Conservation (phyloP, 2,797 vertebrate genomes). For the Leuciscus waleckii region DNA sequence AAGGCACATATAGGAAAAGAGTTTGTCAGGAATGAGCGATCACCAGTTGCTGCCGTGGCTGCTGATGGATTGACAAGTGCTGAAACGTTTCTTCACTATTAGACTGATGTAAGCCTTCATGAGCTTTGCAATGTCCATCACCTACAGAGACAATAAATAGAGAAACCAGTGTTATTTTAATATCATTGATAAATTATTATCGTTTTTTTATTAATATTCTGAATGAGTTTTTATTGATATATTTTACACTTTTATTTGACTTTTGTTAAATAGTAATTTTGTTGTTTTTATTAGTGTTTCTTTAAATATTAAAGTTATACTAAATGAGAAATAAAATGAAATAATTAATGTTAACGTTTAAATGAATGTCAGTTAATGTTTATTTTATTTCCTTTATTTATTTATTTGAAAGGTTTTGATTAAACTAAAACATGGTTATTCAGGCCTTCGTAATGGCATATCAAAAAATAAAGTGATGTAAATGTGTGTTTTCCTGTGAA, state of each 20-base stretch:
- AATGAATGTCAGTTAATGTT: not conserved
- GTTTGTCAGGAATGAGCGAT: constrained; percentile 61
- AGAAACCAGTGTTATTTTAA: constrained; percentile 1
- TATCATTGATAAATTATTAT: not conserved
- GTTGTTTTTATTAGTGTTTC: not conserved
- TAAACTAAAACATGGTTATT: not conserved
- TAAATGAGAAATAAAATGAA: not conserved
- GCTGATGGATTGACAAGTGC: constrained; percentile 89
- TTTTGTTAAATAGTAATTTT: not conserved
- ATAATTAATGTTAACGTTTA: not conserved
- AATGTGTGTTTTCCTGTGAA: not conserved
- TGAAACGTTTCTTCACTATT: constrained; percentile 98
- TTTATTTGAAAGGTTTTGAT: not conserved
- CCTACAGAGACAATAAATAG: constrained; percentile 73
- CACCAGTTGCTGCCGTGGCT: constrained; percentile 92
- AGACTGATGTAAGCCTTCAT: constrained; percentile 99
- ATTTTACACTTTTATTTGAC: not conserved
- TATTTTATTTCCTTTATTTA: not conserved
- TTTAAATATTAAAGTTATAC: not conserved
- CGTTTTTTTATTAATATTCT: not conserved
- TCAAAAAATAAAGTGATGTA: not conserved
- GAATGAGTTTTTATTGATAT: not conserved
- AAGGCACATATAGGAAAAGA: constrained; percentile 10
- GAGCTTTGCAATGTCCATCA: constrained; percentile 96
- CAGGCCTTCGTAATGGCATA: not conserved